Evolutionary conservation across 2,888 invertebrate species (phyloP), one percentile per base, ranked within the genome.

Genomic region (Anoncus sp.): DNA sequence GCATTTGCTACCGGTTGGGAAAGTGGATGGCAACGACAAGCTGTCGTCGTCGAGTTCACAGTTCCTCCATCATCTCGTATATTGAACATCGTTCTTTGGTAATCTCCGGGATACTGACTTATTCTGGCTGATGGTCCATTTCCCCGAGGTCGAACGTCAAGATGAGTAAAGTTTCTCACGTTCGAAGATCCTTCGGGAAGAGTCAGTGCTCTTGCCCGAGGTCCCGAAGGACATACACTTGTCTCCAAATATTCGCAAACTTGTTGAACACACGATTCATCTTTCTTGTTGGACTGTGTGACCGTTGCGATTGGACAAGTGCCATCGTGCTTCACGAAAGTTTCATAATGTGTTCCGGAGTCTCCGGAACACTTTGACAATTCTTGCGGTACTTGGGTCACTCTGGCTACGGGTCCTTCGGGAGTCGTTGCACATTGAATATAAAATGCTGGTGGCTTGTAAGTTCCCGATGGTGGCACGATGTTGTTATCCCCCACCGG

Each of bases 401-500:
- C 55, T 16, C 79, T 81, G 4, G 83, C 76, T 3, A 78, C 31
- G 1, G 84, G 53, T 0, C 74, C 73, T n/a, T 72, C 60, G 10
- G 62, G 45, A 1, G 72, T 65, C n/a, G 81, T 73, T 0, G 59
- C 45, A 63, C 84, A 85, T 43, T 84, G 69, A n/a, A 86, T 79
- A 27, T 79, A 66, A 24, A 78, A 78, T 14, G 71, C 75, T 3
- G 78, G 57, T 40, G 67, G 51, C 22, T 67, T 57, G 40, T 72
- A 62, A 16, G n/a, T 40, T 22, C 40, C 47, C 14, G 75, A 57
- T 3, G 75, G 38, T 45, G 16, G 24, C 40, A 6, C 38, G 7
- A 45, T 31, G 9, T 18, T 10, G 16, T 27, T 38, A 49, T 70
- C 57, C 31, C 47, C 49, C 14, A 51, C 53, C 14, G 75, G 60